These are phyloP conservation scores for Salvelinus alpinus DNA, from an alignment of 2,113 vertebrate species.

Conservation along the genomic window DNA sequence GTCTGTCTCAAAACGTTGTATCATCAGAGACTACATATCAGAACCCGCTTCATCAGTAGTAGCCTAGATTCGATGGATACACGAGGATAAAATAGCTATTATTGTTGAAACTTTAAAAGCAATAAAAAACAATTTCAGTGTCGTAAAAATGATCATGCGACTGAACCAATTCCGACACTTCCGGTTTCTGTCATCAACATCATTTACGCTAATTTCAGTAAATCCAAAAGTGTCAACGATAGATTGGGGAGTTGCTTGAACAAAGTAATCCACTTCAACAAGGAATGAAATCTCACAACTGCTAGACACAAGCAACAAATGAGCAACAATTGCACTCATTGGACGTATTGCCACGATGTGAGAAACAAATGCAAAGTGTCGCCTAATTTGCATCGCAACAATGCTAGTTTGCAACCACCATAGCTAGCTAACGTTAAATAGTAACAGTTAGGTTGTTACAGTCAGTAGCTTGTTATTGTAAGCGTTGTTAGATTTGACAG, in stretches of 20 bases:
- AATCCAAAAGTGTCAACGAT: slow-evolving; percentile 43
- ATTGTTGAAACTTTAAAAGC: not conserved
- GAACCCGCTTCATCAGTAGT: too few species aligned
- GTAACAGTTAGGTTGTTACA: not conserved
- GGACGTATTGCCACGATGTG: slow-evolving; percentile 18
- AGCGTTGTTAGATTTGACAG: not conserved
- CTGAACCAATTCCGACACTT: slow-evolving; percentile 36
- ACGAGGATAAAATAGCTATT: too few species aligned
- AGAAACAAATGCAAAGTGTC: slow-evolving; percentile 5
- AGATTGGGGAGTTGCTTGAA: not conserved
- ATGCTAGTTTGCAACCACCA: not conserved
- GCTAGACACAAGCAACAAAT: not conserved
- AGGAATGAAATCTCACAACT: not conserved
- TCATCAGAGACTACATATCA: too few species aligned
- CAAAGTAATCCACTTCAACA: not conserved
- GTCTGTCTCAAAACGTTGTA: too few species aligned
- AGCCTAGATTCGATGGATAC: too few species aligned
- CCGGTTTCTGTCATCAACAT: slow-evolving; percentile 29
- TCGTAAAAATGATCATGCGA: slow-evolving; percentile 12
- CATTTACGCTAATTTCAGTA: slow-evolving; percentile 24
- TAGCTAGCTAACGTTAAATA: not conserved
- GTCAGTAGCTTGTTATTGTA: not conserved
- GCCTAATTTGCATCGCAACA: not conserved
- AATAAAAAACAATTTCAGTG: not conserved
- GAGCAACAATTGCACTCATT: not conserved